Conservation (phyloP, 2,888 invertebrate genomes). For the Tubulanus polymorphus region DNA sequence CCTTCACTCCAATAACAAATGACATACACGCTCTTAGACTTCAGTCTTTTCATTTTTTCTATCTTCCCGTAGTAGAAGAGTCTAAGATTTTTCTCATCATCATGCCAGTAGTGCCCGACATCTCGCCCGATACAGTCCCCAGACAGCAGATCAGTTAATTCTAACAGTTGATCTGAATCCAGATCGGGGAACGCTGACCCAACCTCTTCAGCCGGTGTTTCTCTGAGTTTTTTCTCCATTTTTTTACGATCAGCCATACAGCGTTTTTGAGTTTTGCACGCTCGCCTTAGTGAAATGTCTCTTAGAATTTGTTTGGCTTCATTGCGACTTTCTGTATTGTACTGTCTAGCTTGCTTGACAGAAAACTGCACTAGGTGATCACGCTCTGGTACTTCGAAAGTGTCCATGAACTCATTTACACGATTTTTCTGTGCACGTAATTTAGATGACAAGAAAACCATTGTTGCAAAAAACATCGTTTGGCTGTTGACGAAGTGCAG, state of each 20-base stretch:
- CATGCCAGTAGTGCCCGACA: background rate
- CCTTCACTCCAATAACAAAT: too few species aligned
- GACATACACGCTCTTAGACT: too few species aligned
- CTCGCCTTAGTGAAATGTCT: background rate
- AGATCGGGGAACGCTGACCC: background rate
- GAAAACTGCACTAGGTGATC: background rate
- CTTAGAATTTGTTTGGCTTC: background rate
- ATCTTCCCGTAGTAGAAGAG: background rate
- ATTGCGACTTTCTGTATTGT: background rate
- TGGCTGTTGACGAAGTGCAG: too few species aligned
- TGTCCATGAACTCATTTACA: background rate
- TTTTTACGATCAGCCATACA: background rate
- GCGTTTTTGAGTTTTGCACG: background rate
- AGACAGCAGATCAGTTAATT: background rate
- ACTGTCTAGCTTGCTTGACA: background rate
- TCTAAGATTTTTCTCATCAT: background rate
- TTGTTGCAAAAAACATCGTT: too few species aligned
- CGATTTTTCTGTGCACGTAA: background rate
- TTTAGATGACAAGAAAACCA: background rate
- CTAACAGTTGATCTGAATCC: background rate
- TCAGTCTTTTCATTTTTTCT: too few species aligned
- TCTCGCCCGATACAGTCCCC: background rate
- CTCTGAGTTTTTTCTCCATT: background rate
- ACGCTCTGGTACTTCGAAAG: background rate
- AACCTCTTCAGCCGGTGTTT: too few species aligned